phyloP scores from a whole-genome alignment of 2,113 vertebrate genomes.

The Cryptomyrus ogoouensis region DNA sequence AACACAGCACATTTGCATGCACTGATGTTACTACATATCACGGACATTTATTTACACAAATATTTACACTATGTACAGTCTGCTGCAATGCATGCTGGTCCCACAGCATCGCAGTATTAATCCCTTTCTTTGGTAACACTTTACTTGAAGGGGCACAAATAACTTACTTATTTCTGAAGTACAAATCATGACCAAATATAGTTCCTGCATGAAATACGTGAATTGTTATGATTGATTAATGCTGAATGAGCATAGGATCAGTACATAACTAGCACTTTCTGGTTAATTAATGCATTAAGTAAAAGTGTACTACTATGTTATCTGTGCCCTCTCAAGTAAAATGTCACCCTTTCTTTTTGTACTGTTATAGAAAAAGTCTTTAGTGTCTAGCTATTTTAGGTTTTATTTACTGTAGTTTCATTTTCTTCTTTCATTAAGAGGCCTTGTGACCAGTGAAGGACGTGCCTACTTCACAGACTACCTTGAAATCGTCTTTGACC shows the following conservation, averaged over 20 bases:
- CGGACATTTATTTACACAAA: not conserved
- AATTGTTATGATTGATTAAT: not conserved
- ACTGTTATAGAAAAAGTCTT: not conserved
- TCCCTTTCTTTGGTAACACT: no score
- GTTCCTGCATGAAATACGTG: no score
- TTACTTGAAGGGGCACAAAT: no score
- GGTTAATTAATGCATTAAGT: not conserved
- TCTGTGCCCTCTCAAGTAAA: not conserved
- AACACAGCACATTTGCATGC: not conserved
- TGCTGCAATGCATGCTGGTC: not conserved
- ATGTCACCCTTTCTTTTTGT: not conserved
- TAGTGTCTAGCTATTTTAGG: not conserved
- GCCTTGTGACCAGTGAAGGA: conserved; percentile 67
- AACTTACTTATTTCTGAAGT: no score
- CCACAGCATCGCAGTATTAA: no score
- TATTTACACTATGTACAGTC: not conserved
- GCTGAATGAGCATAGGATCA: not conserved
- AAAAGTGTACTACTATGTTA: not conserved
- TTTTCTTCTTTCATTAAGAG: conserved; percentile 49
- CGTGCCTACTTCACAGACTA: conserved; percentile 76
- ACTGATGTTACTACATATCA: not conserved
- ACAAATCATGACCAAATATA: no score
- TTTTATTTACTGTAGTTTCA: not conserved
- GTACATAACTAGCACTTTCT: not conserved
- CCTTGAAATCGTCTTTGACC: conserved; percentile 75